phyloP scores from a whole-genome alignment of 2,888 invertebrate species.

The Xylophagus ater region DNA sequence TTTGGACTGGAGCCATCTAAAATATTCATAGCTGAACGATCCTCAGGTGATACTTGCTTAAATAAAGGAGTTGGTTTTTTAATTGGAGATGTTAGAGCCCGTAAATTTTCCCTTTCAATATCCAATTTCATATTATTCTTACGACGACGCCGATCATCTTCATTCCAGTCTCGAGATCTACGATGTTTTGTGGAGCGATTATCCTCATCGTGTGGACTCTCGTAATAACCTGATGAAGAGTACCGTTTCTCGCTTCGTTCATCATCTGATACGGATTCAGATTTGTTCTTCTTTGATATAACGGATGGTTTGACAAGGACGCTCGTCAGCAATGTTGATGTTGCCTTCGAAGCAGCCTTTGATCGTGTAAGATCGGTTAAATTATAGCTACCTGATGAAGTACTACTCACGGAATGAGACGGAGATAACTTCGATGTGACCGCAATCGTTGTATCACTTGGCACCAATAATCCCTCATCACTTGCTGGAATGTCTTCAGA shows the following conservation, averaged over 20 bases:
- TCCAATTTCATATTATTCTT: slow-evolving; percentile 69
- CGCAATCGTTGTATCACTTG: slow-evolving; percentile 4
- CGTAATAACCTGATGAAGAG: slow-evolving; percentile 64
- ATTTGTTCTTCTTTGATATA: slow-evolving; percentile 34
- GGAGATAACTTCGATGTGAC: slow-evolving; percentile 32
- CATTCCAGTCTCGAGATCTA: slow-evolving; percentile 44
- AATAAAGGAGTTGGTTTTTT: slow-evolving; percentile 24
- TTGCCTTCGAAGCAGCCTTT: slow-evolving; percentile 18
- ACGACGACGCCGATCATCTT: slow-evolving; percentile 59
- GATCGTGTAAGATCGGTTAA: slow-evolving; percentile 32
- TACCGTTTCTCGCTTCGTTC: slow-evolving; percentile 56
- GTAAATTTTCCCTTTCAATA: slow-evolving; percentile 50
- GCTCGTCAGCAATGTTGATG: slow-evolving; percentile 13
- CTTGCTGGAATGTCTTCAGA: slow-evolving; percentile 53
- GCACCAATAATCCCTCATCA: slow-evolving; percentile 20
- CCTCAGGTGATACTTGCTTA: slow-evolving; percentile 31
- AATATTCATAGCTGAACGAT: slow-evolving; percentile 21
- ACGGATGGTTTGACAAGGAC: slow-evolving; percentile 8
- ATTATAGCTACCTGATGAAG: slow-evolving; percentile 48
- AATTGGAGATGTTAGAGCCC: slow-evolving; percentile 40
- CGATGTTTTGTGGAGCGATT: slow-evolving; percentile 26
- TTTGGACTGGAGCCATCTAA: slow-evolving; percentile 33
- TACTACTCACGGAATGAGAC: slow-evolving; percentile 46
- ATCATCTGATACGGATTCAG: slow-evolving; percentile 53
- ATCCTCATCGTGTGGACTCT: slow-evolving; percentile 57